Conservation (phyloP, 2,888 invertebrate genomes). For the Achlya flavicornis region DNA sequence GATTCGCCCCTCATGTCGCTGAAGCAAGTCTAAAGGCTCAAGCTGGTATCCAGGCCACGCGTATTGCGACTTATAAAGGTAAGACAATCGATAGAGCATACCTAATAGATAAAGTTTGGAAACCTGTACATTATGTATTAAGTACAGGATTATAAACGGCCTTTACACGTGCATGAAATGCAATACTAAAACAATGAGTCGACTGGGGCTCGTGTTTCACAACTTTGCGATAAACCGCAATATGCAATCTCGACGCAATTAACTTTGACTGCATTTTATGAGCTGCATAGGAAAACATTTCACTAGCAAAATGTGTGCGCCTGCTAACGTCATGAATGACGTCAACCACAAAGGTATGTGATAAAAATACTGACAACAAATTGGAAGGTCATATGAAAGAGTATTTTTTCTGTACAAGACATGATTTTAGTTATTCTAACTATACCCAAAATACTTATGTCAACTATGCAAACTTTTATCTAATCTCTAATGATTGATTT, state of each 20-base stretch:
- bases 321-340: conserved; percentile 1
- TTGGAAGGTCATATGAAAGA: neutral
- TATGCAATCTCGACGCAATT: conserved; percentile 50
- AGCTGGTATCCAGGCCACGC: no score
- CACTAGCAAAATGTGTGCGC: neutral
- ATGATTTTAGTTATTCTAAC: neutral
- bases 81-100: no score
- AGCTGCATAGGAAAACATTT: neutral
- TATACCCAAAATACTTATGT: neutral
- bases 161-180: conserved; percentile 37
- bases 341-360: neutral
- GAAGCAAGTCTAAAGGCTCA: no score
- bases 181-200: conserved; percentile 33
- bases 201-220: conserved; percentile 36
- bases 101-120: neutral
- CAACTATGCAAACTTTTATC: neutral
- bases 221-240: conserved; percentile 41
- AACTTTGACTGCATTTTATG: conserved; percentile 13
- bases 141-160: conserved; percentile 22
- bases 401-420: neutral
- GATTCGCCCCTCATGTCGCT: no score
- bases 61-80: no score
- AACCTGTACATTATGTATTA: conserved; percentile 10
- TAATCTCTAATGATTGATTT: conserved; percentile 5
- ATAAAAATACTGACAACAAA: neutral